Conservation (phyloP, 2,113 vertebrate species). For the Crotalus helleri region DNA sequence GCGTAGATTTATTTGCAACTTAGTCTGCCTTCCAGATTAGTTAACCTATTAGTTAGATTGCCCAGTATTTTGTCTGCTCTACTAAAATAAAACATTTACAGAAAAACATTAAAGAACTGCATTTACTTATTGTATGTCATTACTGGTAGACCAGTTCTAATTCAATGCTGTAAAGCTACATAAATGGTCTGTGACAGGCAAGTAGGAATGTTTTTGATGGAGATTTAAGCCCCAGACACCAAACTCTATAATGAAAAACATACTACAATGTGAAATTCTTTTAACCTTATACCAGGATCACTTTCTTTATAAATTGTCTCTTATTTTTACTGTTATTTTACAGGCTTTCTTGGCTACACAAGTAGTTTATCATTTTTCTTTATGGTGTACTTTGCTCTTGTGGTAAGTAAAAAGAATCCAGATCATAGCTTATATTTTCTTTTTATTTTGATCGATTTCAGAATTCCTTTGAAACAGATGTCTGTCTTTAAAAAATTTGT, state of each 20-base stretch:
- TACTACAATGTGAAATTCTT: constrained; percentile 70
- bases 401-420: constrained; percentile 82
- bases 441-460: constrained; percentile 62
- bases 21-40: constrained; percentile 67
- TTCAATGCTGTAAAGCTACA: constrained; percentile 74
- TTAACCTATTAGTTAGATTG: constrained; percentile 76
- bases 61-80: constrained; percentile 76
- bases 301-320: constrained; percentile 81
- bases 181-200: constrained; percentile 80
- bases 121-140: constrained; percentile 74
- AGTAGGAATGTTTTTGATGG: constrained; percentile 78
- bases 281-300: constrained; percentile 70
- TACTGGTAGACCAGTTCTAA: constrained; percentile 79
- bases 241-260: constrained; percentile 74
- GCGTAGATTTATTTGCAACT: constrained; percentile 55
- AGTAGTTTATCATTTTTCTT: constrained; percentile 93
- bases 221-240: constrained; percentile 75
- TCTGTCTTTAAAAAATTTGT: constrained; percentile 42
- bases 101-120: constrained; percentile 77
- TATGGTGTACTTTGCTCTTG: constrained; percentile 88
- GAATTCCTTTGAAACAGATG: constrained; percentile 49
- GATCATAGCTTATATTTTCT: constrained; percentile 48
- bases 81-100: constrained; percentile 82
- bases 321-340: constrained; percentile 75
- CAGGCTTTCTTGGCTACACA: constrained; percentile 96